Evolutionary conservation across 2,888 invertebrate genomes (phyloP).

Genomic region (Nebria salina): DNA sequence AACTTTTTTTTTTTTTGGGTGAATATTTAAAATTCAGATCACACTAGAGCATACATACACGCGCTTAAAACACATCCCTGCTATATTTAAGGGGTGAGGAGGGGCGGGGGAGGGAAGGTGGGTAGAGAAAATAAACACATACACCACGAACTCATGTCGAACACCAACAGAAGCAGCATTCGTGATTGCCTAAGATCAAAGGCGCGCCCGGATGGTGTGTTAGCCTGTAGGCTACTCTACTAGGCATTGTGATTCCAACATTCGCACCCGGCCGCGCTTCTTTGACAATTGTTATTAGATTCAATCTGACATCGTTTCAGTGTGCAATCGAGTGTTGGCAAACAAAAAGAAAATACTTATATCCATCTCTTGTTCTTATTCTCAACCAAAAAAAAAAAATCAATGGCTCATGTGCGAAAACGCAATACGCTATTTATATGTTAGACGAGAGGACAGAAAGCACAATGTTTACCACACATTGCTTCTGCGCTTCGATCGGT

Average conservation of each 20-base stretch:
- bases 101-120: no score
- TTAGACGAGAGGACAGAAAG: no score
- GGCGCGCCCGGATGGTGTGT: conserved; percentile 47
- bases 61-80: neutral
- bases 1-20: no score
- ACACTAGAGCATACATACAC: no score
- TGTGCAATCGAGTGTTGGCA: neutral
- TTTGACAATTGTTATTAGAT: conserved; percentile 43
- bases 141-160: neutral
- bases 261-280: conserved; percentile 25
- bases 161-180: conserved; percentile 8
- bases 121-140: neutral
- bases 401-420: no score
- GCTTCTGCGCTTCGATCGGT: no score
- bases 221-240: neutral
- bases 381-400: no score
- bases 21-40: no score
- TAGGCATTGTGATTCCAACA: conserved; percentile 25
- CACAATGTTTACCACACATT: neutral
- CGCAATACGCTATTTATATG: no score
- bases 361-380: no score
- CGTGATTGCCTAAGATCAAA: conserved; percentile 60
- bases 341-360: no score
- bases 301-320: neutral
- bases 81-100: neutral